Percentiles rank a stretch among this genome's conserved stretches.
These are phyloP conservation scores for Hylia prasina DNA, from an alignment of 2,113 vertebrate genomes.

Conservation along the genomic window DNA sequence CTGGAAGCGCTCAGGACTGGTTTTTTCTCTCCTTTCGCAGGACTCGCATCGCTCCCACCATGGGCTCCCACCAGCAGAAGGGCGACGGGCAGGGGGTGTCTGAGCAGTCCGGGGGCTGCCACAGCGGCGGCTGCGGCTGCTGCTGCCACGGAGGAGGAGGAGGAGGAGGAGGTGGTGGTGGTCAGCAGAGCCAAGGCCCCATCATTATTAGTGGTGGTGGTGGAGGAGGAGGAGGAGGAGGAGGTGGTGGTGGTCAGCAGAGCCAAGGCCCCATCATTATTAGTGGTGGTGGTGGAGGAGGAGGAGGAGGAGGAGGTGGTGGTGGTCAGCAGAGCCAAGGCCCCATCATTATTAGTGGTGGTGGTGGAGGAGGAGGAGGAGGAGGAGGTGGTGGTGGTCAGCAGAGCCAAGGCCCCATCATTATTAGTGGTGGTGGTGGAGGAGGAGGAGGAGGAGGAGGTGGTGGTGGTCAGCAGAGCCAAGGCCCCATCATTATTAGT, in stretches of 20 bases:
- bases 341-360: no score
- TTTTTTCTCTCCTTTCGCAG: neutral
- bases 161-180: neutral
- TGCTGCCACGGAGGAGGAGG: neutral
- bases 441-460: neutral
- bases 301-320: no score
- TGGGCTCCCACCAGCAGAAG: slow-evolving; percentile 61
- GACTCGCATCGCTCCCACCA: neutral
- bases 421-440: neutral
- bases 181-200: accelerated
- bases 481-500: neutral
- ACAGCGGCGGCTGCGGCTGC: neutral
- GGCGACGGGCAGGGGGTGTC: neutral
- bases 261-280: neutral
- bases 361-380: neutral
- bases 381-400: neutral
- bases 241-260: neutral
- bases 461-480: accelerated
- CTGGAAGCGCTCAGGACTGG: neutral
- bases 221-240: neutral
- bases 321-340: no score
- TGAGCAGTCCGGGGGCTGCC: slow-evolving; percentile 26
- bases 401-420: neutral
- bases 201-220: neutral
- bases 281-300: no score